Evolutionary conservation across 2,797 vertebrate species (phyloP).

Genomic region (Molossus molossus): DNA sequence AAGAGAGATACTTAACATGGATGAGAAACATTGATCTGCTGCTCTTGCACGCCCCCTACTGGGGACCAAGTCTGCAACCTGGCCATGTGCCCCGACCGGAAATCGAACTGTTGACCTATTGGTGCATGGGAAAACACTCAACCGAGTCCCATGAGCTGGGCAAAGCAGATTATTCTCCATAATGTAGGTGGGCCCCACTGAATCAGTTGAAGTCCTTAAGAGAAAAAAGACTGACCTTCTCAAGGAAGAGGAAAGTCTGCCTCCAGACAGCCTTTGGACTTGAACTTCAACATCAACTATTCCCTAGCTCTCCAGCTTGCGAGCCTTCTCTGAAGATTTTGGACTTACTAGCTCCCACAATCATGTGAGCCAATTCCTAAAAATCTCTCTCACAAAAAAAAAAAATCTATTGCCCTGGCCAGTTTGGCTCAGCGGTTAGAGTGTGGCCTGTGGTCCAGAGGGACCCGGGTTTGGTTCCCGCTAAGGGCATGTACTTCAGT

Average conservation of each 20-base stretch:
- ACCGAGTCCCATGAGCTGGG: too few relatives aligned
- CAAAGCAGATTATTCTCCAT: not conserved
- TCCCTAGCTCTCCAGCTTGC: not conserved
- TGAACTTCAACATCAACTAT: not conserved
- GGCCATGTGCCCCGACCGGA: too few relatives aligned
- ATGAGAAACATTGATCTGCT: too few relatives aligned
- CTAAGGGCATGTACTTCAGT: too few relatives aligned
- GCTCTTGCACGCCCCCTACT: too few relatives aligned
- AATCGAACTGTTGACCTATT: too few relatives aligned
- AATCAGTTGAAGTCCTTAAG: not conserved
- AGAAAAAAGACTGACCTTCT: not conserved
- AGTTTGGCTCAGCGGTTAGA: too few relatives aligned
- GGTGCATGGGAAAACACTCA: too few relatives aligned
- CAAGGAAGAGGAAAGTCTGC: not conserved
- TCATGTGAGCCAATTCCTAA: not conserved
- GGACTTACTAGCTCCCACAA: not conserved
- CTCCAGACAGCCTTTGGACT: not conserved
- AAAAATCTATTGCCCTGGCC: not conserved
- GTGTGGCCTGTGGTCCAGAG: too few relatives aligned
- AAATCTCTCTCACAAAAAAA: not conserved
- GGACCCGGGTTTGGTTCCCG: too few relatives aligned
- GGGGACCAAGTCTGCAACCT: too few relatives aligned
- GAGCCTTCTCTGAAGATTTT: not conserved
- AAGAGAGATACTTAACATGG: too few relatives aligned
- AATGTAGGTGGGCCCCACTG: not conserved